phyloP scores from a whole-genome alignment of 2,797 vertebrate genomes.

The Gambusia yucatana region DNA sequence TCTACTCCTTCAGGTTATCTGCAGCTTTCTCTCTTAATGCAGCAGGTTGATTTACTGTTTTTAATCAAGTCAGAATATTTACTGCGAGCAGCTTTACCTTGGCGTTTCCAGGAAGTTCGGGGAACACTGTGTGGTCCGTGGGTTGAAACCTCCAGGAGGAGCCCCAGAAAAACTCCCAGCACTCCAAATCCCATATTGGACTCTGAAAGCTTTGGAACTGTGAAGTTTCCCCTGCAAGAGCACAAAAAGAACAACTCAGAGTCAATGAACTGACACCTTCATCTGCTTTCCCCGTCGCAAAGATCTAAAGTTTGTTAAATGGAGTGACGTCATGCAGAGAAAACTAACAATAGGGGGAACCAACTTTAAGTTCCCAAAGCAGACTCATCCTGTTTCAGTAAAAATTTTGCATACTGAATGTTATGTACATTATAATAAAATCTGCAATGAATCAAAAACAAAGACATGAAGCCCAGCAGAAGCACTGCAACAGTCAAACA shows the following conservation, averaged over 20 bases:
- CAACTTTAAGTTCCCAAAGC: neutral
- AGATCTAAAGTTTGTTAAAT: conserved; percentile 21
- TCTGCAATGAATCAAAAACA: neutral
- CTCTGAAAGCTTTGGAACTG: conserved; percentile 73
- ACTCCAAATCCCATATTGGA: conserved; percentile 80
- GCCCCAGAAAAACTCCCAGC: conserved; percentile 81
- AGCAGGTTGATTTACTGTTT: neutral
- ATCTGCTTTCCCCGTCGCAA: neutral
- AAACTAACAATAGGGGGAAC: neutral
- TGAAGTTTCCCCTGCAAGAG: conserved; percentile 83
- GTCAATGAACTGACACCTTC: neutral
- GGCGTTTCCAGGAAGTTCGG: conserved; percentile 90
- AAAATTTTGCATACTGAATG: neutral
- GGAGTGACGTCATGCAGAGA: conserved; percentile 11
- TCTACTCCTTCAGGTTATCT: neutral
- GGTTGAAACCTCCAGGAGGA: conserved; percentile 83
- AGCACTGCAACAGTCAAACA: neutral
- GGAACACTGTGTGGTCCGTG: conserved; percentile 87
- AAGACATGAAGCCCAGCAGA: neutral
- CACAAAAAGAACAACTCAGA: conserved; percentile 19
- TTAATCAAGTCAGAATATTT: neutral
- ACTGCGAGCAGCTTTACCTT: conserved; percentile 80
- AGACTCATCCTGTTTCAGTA: conserved; percentile 1
- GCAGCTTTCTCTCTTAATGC: neutral
- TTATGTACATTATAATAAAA: neutral